These are phyloP conservation scores for Phengaris alcon DNA, from an alignment of 2,888 invertebrate species.

Conservation along the genomic window DNA sequence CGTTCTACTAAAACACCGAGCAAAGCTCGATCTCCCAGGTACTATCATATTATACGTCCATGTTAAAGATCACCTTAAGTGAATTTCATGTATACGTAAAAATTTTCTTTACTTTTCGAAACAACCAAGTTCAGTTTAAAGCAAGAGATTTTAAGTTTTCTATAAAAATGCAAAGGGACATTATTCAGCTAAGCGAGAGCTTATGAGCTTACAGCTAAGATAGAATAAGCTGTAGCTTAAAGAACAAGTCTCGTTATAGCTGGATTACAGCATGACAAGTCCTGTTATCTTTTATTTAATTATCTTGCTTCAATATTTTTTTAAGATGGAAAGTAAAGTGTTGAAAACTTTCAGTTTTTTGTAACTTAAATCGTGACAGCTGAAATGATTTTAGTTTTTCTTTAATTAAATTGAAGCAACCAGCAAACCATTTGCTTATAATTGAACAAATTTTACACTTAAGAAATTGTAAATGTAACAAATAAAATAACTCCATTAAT, in stretches of 20 bases:
- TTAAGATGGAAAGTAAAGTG: neutral
- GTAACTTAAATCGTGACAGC: neutral
- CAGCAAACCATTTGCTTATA: neutral
- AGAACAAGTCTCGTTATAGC: constrained; percentile 18
- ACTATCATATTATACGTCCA: too few species aligned
- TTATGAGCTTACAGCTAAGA: constrained; percentile 26
- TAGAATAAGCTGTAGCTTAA: constrained; percentile 23
- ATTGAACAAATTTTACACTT: neutral
- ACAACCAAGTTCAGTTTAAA: neutral
- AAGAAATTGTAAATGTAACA: neutral
- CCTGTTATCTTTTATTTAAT: constrained; percentile 10
- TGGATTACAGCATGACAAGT: constrained; percentile 19
- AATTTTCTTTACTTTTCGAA: neutral
- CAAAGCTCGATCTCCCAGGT: too few species aligned
- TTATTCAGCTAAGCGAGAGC: constrained; percentile 24
- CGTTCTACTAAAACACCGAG: too few species aligned
- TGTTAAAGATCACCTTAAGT: too few species aligned
- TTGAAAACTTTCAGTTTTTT: neutral
- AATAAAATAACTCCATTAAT: neutral
- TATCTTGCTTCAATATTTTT: constrained; percentile 1
- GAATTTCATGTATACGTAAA: neutral
- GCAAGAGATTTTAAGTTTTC: neutral
- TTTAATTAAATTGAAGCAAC: neutral
- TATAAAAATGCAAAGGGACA: constrained; percentile 13
- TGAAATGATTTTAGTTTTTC: too few species aligned